Percentiles rank a stretch among this genome's conserved stretches.
Evolutionary conservation across 2,113 vertebrate species (phyloP).

Genomic region (Drymodes brunneopygia): DNA sequence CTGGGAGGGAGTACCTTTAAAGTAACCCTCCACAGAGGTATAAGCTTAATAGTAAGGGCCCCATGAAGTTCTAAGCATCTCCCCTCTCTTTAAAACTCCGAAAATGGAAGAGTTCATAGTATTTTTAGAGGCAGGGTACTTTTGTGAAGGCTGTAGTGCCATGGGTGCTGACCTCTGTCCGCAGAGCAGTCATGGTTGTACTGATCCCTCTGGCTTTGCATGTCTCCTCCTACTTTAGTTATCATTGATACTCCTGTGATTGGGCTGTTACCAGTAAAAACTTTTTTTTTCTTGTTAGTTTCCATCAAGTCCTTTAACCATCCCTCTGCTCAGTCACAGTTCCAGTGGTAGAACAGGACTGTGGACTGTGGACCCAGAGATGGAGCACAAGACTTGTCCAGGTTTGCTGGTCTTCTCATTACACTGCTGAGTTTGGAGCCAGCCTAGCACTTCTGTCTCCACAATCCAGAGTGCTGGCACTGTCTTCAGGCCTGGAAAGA

Average conservation of each 20-base stretch:
- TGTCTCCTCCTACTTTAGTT: background rate
- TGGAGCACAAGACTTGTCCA: background rate
- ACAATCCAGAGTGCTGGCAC: background rate
- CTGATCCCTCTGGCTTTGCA: background rate
- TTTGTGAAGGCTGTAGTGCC: background rate
- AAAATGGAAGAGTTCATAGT: background rate
- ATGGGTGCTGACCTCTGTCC: background rate
- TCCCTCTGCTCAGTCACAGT: background rate
- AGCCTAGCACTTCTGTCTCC: background rate
- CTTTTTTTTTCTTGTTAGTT: background rate
- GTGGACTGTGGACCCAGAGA: background rate
- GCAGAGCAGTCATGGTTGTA: background rate
- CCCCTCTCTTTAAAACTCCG: background rate
- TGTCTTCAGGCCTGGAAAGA: background rate
- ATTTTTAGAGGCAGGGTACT: background rate
- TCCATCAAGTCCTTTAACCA: background rate
- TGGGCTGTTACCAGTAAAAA: background rate
- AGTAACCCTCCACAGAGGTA: background rate
- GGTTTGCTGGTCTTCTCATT: background rate
- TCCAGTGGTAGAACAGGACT: background rate
- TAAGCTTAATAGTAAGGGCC: background rate
- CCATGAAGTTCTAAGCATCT: background rate
- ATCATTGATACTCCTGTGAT: background rate
- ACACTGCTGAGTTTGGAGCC: background rate
- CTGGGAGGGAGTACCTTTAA: background rate